These are phyloP conservation scores for Hemicrepidius hirtus DNA, from an alignment of 2,888 invertebrate species.

Conservation along the genomic window DNA sequence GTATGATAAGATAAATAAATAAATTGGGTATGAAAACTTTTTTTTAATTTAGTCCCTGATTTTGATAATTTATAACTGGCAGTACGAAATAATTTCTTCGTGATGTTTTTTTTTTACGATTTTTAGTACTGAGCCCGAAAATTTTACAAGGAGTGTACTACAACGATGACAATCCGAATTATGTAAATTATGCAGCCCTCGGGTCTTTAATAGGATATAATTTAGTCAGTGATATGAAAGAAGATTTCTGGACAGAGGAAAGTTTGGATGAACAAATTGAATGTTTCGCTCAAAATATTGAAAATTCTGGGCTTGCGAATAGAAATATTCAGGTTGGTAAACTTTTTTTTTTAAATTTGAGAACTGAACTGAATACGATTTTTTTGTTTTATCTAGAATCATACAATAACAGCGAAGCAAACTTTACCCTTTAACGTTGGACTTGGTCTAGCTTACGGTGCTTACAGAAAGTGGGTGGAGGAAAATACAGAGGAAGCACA, in stretches of 20 bases:
- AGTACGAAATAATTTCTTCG: no score
- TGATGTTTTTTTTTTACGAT: no score
- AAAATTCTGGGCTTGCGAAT: conserved; percentile 25
- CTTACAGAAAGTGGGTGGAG: conserved; percentile 83
- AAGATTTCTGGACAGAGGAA: conserved; percentile 33
- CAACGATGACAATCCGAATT: conserved; percentile 73
- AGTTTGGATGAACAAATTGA: conserved; percentile 25
- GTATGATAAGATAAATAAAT: no score
- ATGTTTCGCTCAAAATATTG: conserved; percentile 36
- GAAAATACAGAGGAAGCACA: conserved; percentile 78
- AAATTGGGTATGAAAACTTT: no score
- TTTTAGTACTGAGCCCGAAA: conserved; percentile 82
- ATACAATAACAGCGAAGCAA: conserved; percentile 78
- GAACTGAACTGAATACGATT: no score
- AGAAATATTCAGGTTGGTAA: conserved; percentile 17
- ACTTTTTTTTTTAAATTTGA: no score
- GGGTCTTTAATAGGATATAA: conserved; percentile 86
- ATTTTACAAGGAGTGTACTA: conserved; percentile 92
- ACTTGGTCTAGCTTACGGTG: conserved; percentile 88
- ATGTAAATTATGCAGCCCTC: conserved; percentile 64
- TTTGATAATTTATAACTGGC: no score
- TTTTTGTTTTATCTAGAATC: no score
- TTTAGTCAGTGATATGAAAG: conserved; percentile 85
- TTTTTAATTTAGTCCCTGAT: no score
- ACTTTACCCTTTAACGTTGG: conserved; percentile 95